Base-by-base conservation (phyloP, 2,888 invertebrate species). In the Synergus umbraculus region DNA sequence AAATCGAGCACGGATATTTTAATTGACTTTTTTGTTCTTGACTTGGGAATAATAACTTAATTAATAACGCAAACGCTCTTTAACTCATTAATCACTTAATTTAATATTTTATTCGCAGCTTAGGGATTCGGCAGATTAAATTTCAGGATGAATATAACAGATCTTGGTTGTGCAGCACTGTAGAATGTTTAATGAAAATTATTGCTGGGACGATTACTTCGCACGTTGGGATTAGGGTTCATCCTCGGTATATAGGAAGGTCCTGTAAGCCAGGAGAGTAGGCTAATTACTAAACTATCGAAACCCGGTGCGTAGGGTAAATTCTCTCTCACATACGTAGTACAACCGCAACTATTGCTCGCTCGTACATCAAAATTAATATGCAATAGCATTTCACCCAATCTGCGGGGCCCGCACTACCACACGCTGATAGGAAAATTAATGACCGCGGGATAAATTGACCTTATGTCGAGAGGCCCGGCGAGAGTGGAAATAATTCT, bases 341-440 rank as follows among this genome's bases (percentile, higher is more conserved):
- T 49, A 13, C 46, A 44, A 69, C 69, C 69, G 76, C 67, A 69
- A 82, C 80, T 81, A 81, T 81, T 79, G 77, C 82, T 79, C 58
- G 80, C 77, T 83, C 84, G 81, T 85, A 83, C 77, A 85, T 85
- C 85, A 86, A 84, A 84, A 85, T 86, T 84, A 84, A 84, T 83
- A 82, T 81, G 78, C 82, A 84, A 85, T 79, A 76, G 58, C 80
- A 79, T 81, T 81, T 80, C 83, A 76, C 67, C 63, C 76, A 79
- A 79, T 73, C 80, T 80, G 82, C 78, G 82, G 81, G 79, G 78
- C 76, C 58, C 15, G 41, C 41, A 76, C 79, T 78, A 79, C 77
- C 76, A 78, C 81, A 69, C 79, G 67, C 76, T 67, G 81, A 69
- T 69, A 69, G 69, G 69, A 69, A 69, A 69, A 69, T 69, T 69